These are phyloP conservation scores for Sinocyclocheilus grahami DNA, from an alignment of 2,113 vertebrate genomes.

Conservation along the genomic window DNA sequence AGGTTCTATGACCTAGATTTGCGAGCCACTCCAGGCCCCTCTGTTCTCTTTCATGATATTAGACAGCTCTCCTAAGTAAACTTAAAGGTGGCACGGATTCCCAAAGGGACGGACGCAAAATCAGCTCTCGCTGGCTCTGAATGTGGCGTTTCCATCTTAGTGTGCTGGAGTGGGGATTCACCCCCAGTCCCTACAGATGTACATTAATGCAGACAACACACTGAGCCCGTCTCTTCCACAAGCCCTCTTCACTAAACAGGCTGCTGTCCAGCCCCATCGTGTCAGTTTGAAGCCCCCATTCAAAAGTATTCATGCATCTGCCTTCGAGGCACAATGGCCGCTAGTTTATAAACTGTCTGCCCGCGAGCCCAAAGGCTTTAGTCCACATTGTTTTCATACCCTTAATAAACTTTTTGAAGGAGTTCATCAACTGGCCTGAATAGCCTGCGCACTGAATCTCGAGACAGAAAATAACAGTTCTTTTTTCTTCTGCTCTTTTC, in stretches of 20 bases:
- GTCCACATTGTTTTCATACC: conserved; percentile 89
- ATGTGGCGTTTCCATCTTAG: conserved; percentile 46
- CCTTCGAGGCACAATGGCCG: conserved; percentile 89
- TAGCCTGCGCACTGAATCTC: conserved; percentile 92
- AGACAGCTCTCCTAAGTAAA: background rate
- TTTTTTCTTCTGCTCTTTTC: conserved; percentile 73
- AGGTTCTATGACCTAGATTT: too few species aligned
- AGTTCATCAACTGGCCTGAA: conserved; percentile 99
- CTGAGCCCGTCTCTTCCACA: conserved; percentile 77
- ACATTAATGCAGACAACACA: conserved; percentile 87
- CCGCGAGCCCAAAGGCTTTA: conserved; percentile 86
- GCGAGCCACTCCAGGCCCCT: too few species aligned
- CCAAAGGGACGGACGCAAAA: background rate
- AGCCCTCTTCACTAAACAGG: conserved; percentile 77
- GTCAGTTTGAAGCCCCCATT: conserved; percentile 98
- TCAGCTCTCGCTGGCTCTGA: background rate
- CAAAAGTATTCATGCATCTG: conserved; percentile 97
- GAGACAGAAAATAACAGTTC: conserved; percentile 88
- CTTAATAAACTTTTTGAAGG: conserved; percentile 99
- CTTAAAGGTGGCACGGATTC: background rate
- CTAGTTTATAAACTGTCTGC: conserved; percentile 97
- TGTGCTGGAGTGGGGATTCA: conserved; percentile 66
- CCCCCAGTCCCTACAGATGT: conserved; percentile 86
- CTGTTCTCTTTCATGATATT: too few species aligned
- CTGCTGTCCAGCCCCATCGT: conserved; percentile 97